A percentile compares a stretch with the other conserved stretches of the same genome.
Conservation (phyloP, 2,888 invertebrate genomes). For the Byasa hedistus region DNA sequence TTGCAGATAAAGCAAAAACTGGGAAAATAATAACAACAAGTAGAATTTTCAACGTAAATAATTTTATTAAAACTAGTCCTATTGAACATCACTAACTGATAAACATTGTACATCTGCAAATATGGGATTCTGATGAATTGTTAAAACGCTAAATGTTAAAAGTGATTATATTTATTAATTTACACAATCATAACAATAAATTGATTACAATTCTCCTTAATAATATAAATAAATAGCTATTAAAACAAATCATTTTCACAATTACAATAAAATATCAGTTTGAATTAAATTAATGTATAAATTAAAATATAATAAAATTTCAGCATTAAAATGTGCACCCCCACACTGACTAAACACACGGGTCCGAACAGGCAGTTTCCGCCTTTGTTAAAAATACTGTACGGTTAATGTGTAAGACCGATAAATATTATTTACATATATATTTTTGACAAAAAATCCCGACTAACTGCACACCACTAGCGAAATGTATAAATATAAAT, state of each 20-base stretch:
- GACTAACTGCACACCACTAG: slow-evolving; percentile 25
- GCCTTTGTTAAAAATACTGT: slow-evolving; percentile 29
- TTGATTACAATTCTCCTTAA: slow-evolving; percentile 72
- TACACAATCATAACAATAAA: slow-evolving; percentile 70
- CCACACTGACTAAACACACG: slow-evolving; percentile 23
- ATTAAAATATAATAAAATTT: slow-evolving; percentile 36
- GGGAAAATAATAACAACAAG: slow-evolving; percentile 52
- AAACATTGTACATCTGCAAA: slow-evolving; percentile 80
- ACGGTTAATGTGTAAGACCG: slow-evolving; percentile 26
- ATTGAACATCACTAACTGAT: slow-evolving; percentile 80
- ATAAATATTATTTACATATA: slow-evolving; percentile 29
- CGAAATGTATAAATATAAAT: slow-evolving; percentile 15
- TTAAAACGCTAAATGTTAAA: slow-evolving; percentile 47
- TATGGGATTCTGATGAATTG: slow-evolving; percentile 63
- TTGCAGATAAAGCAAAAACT: not conserved
- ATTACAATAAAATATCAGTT: slow-evolving; percentile 64
- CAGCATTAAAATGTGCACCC: slow-evolving; percentile 20
- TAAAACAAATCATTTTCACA: slow-evolving; percentile 50
- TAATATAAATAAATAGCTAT: slow-evolving; percentile 59
- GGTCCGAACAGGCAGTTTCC: slow-evolving; percentile 11
- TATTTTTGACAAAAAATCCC: slow-evolving; percentile 26
- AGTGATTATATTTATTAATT: slow-evolving; percentile 58
- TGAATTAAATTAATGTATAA: slow-evolving; percentile 52
- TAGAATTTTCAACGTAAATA: slow-evolving; percentile 79
- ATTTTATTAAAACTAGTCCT: slow-evolving; percentile 80